Base-by-base conservation (phyloP, 2,888 invertebrate genomes). In the Nymphalis polychloros region DNA sequence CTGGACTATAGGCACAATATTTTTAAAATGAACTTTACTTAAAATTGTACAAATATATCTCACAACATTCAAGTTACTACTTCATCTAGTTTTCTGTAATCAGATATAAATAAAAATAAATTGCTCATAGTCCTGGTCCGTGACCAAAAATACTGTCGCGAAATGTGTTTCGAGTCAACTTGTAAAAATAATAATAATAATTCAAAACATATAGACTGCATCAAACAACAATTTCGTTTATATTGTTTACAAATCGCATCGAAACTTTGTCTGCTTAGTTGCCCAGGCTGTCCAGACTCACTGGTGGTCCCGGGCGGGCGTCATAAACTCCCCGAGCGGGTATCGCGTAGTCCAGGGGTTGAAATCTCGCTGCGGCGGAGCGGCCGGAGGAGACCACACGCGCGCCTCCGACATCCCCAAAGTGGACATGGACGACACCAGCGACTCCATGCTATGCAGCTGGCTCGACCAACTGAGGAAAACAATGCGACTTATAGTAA, bases 321-420 rank as follows among this genome's bases (percentile, higher is more conserved):
- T 77, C 73, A 88, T 84, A 79, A 88, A 87, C 79, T 85, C 89
- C 73, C 86, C 84, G 74, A 91, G 82, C 72, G 91, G 92, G 70
- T 88, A 87, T 35, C 82, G 84, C 66, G 87, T 84, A 8, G 91
- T 91, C 91, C 91, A 92, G 16, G 88, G 88, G 81, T 92, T 90
- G 82, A 88, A 92, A 78, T 86, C 85, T 41, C 77, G 78, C 63
- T 81, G 73, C 64, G 76, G 77, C 62, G 78, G 78, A 53, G 77
- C 75, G 59, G 79, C 78, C 19, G 68, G 67, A 50, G 81, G 81
- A 63, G 84, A 83, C 70, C 73, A 72, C 65, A 72, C 72, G 63
- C 68, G 69, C 79, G 80, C 81, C 70, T 77, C 77, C 20, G 74
- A 71, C 57, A 77, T 64, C 57, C 74, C 75, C 71, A 87, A 79